Evolutionary conservation across 2,113 vertebrate species (phyloP).

Genomic region (Phalacrocorax carbo): DNA sequence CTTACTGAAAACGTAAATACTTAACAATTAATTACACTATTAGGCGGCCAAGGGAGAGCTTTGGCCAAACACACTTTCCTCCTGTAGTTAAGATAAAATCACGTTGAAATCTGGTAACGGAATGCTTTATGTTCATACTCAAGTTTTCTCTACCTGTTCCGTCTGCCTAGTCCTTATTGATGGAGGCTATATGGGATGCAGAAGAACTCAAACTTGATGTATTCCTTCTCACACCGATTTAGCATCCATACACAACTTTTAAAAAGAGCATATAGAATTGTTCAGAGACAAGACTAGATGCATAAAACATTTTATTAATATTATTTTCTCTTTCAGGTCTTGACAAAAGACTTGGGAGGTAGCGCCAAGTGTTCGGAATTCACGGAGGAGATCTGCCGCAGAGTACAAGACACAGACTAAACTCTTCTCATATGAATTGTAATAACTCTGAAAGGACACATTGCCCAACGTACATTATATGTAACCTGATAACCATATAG

Average conservation of each 20-base stretch:
- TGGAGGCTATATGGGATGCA: neutral
- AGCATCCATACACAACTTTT: neutral
- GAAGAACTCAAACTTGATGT: neutral
- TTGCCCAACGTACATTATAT: neutral
- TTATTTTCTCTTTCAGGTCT: constrained; percentile 63
- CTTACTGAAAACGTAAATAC: neutral
- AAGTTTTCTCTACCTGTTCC: neutral
- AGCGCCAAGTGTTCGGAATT: constrained; percentile 92
- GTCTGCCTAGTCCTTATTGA: neutral
- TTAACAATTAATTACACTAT: neutral
- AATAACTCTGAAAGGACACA: neutral
- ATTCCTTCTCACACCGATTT: neutral
- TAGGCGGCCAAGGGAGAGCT: neutral
- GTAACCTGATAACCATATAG: neutral
- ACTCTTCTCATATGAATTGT: neutral
- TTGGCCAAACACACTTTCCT: neutral
- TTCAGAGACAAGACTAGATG: neutral
- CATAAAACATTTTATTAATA: neutral
- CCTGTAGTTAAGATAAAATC: neutral
- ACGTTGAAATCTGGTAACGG: neutral
- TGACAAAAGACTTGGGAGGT: constrained; percentile 94
- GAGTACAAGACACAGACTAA: constrained; percentile 80
- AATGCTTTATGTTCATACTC: neutral
- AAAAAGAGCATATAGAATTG: neutral
- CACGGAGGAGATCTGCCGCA: constrained; percentile 88